A percentile compares a stretch with the other conserved stretches of the same genome.
Evolutionary conservation across 2,113 vertebrate genomes (phyloP).

Genomic region (Barbus barbus): DNA sequence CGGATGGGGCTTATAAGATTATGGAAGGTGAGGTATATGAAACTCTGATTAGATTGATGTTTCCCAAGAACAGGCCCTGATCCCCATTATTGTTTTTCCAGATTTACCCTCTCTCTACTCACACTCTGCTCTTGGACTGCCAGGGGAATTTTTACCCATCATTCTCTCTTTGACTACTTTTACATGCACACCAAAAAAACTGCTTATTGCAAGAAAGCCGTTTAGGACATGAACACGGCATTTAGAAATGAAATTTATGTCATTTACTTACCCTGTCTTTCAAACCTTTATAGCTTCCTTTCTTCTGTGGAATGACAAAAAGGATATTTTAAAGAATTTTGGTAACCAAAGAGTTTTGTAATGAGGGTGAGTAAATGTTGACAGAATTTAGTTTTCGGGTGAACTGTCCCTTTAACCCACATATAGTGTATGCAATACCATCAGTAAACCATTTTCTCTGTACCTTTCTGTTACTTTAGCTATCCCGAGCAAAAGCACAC

Average conservation of each 20-base stretch:
- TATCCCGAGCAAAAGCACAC: no score
- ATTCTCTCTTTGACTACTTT: neutral
- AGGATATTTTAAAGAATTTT: neutral
- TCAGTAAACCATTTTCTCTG: neutral
- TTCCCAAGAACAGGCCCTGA: neutral
- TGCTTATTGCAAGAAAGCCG: neutral
- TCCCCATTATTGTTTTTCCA: neutral
- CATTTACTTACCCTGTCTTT: neutral
- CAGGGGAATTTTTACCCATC: neutral
- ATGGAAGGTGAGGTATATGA: neutral
- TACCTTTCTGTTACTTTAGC: neutral
- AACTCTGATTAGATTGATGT: conserved; percentile 3
- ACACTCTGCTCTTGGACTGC: neutral
- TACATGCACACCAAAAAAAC: neutral
- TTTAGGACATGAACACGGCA: no score
- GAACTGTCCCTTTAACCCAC: neutral
- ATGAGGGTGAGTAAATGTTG: neutral
- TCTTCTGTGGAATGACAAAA: no score
- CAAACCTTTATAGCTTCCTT: neutral
- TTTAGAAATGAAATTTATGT: no score
- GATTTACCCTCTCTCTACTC: neutral
- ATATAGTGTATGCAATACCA: neutral
- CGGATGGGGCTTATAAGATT: neutral
- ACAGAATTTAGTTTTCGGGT: no score
- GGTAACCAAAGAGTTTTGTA: neutral